Base-by-base conservation (phyloP, 2,797 vertebrate genomes). In the Chiropotes sagulatus region DNA sequence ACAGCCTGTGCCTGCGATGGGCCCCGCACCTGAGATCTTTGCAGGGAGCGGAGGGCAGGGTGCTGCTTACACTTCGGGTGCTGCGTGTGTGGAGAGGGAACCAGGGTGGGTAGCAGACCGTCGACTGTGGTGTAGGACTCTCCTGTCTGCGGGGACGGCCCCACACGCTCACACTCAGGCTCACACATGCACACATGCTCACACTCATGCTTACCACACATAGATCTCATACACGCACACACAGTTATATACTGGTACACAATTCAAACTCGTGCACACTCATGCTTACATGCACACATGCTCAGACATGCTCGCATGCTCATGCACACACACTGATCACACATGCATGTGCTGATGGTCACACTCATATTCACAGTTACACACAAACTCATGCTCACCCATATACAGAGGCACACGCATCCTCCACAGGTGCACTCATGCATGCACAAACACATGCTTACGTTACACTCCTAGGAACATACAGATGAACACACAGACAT, bases 281-380 rank as follows among this genome's bases (percentile, higher is more conserved):
- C 8, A 22, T 39, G 67, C 67, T 72, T 22, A 39, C 67, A 39
- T 36, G 19, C 28, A 64, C 61, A 33, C 72, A 41, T 41, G 70
- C 5, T 24, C 20, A 73, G 0, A 36, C 4, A 24, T 73, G 72
- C 22, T 24, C 17, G 11, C n/a, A 28, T 6, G 19, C 0, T 3
- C 57, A 4, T 14, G 44, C 28, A n/a, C 13, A 20, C 33, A n/a
- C n/a, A 33, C 33, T n/a, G 33, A 67, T 67, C 33, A 67, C 22
- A 26, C 11, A 39, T n/a, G 61, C 15, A n/a, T n/a, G 4, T n/a
- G 61, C 61, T 19, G 7, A 67, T 67, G 33, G 15, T 67, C 64
- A 67, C 64, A 67, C 33, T 64, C 28, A n/a, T 4, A 33, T 33
- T 67, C 39, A 73, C 39, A 28, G 39, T 54, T 54, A 54, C 1